Evolutionary conservation across 2,888 invertebrate genomes (phyloP), one percentile per base, ranked within the genome.

Genomic region (Drosophila kambysellisi): DNA sequence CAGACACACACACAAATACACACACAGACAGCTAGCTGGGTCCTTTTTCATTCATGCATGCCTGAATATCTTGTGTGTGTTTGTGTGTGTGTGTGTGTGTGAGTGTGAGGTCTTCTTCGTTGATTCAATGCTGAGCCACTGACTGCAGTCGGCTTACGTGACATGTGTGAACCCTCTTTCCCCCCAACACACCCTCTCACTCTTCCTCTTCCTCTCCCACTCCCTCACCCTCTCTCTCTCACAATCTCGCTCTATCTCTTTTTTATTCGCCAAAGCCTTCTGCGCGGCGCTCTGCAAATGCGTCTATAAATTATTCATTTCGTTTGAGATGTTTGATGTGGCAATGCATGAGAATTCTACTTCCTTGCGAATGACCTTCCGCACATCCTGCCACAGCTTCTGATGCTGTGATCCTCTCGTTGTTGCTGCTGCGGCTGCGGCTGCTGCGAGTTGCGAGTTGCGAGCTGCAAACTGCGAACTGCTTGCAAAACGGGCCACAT

Each of bases 221-320:
- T 46, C 17, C n/a, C 35, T 3, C n/a, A n/a, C n/a, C n/a, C 35
- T n/a, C 2, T 4, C 30, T 9, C n/a, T 39, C 9, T 6, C 12
- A n/a, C 25, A 25, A 25, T n/a, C 20, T 51, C 12, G n/a, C 37
- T 3, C 35, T 8, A 35, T 43, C 48, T n/a, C n/a, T n/a, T 8
- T 29, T 39, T 56, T 17, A 12, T 30, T 11, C 9, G 6, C n/a
- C n/a, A 29, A 5, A 15, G 29, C 17, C 33, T 20, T n/a, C 32
- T 37, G 20, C 7, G 54, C 54, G 52, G 29, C 46, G 43, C 37
- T 35, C 61, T 71, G 77, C 68, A 79, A 77, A 77, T 90, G 91
- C 84, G 82, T 88, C 82, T 79, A 91, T 91, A 91, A 91, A 91
- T 91, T 88, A 91, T 91, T 91, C 91, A 91, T 91, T 91, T 79